These are phyloP conservation scores for Passer domesticus DNA, from an alignment of 2,113 vertebrate genomes.

Conservation along the genomic window DNA sequence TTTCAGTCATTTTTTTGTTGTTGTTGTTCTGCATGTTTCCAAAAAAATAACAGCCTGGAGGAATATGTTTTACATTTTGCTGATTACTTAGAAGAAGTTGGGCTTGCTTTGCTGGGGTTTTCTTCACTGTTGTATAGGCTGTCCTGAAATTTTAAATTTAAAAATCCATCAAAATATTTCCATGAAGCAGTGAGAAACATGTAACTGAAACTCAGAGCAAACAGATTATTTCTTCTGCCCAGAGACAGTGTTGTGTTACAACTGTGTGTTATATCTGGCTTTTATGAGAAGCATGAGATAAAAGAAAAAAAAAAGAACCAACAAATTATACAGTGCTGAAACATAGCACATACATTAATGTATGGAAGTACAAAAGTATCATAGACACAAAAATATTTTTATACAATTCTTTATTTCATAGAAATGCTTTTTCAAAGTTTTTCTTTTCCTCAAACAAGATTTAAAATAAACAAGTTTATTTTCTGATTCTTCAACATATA, in stretches of 20 bases:
- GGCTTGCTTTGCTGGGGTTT: accelerated
- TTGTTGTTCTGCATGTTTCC: not conserved
- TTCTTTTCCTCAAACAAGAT: not conserved
- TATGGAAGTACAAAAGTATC: not conserved
- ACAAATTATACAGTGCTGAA: not conserved
- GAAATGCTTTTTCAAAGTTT: not conserved
- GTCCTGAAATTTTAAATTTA: not conserved
- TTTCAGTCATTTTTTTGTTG: not conserved
- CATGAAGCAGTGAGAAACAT: not conserved
- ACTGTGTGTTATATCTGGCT: not conserved
- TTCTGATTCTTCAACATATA: not conserved
- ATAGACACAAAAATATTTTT: not conserved
- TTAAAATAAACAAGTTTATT: not conserved
- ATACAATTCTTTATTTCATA: not conserved
- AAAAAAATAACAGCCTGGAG: not conserved
- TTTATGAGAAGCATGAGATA: not conserved
- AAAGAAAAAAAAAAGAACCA: not conserved
- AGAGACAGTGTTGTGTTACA: not conserved
- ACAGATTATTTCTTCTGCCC: not conserved
- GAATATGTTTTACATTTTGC: not conserved
- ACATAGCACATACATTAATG: not conserved
- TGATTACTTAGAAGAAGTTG: not conserved
- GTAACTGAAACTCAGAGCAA: not conserved
- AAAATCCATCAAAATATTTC: not conserved
- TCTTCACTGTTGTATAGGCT: not conserved